Evolutionary conservation across 1,140 invertebrate genomes (phyloP).

Genomic region (Eubasilissa regina): DNA sequence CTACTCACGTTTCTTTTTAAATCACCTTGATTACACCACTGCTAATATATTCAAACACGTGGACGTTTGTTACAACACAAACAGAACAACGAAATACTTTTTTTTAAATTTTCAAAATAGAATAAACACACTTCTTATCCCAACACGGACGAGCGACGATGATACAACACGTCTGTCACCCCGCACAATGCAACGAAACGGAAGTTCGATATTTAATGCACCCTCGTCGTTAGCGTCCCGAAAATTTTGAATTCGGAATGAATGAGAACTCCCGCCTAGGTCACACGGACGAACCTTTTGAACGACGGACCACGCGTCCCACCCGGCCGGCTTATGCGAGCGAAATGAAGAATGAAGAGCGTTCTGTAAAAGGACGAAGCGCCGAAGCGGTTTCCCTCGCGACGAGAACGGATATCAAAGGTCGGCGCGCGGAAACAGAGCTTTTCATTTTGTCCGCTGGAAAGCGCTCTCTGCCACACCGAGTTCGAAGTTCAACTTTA

Average conservation of each 20-base stretch:
- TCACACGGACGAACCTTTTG: background rate
- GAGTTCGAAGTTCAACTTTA: no score
- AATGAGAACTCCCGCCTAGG: conserved; percentile 16
- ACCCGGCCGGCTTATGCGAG: background rate
- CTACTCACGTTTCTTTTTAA: conserved; percentile 5
- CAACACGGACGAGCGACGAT: no score
- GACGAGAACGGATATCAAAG: background rate
- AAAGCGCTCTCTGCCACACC: background rate
- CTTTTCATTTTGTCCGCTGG: background rate
- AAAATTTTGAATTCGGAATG: background rate
- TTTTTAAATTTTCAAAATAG: no score
- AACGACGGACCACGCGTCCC: background rate
- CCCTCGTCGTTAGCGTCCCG: background rate
- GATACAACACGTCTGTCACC: background rate
- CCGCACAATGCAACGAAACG: background rate
- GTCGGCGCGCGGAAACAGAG: background rate
- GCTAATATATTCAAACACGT: conserved; percentile 22
- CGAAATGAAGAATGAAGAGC: conserved; percentile 11
- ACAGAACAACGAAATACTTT: conserved; percentile 1
- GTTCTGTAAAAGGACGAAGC: conserved; percentile 10
- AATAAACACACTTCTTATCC: no score
- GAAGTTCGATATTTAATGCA: background rate
- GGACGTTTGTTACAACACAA: background rate
- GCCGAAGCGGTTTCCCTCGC: background rate
- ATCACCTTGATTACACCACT: conserved; percentile 2